Evolutionary conservation across 2,888 invertebrate species (phyloP).

Genomic region (Leptura quadrifasciata): DNA sequence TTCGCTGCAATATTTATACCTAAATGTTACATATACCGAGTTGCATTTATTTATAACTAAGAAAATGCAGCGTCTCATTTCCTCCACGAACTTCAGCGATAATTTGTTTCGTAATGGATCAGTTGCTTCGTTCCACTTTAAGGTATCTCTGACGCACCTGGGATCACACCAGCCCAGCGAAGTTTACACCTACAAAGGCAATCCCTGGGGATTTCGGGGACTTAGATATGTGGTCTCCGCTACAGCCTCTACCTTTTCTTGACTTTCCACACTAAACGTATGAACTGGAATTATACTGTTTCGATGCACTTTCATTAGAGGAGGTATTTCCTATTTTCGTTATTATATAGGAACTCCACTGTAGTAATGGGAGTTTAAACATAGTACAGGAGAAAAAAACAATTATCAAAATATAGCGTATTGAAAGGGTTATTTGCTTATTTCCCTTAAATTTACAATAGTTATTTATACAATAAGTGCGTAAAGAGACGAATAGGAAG

Average conservation of each 20-base stretch:
- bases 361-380: too few relatives aligned
- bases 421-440: too few relatives aligned
- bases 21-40: not conserved
- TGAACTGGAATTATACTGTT: constrained; percentile 29
- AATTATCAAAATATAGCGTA: too few relatives aligned
- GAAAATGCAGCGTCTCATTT: not conserved
- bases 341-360: not conserved
- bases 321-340: constrained; percentile 10
- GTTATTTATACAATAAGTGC: too few relatives aligned
- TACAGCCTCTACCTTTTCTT: constrained; percentile 40
- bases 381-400: too few relatives aligned
- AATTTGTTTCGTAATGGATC: constrained; percentile 61
- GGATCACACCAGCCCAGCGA: constrained; percentile 50
- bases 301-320: constrained; percentile 24
- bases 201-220: constrained; percentile 49
- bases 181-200: constrained; percentile 52
- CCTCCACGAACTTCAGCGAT: constrained; percentile 51
- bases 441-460: too few relatives aligned
- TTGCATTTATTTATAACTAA: not conserved
- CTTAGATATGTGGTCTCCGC: constrained; percentile 40
- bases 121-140: constrained; percentile 64
- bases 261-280: constrained; percentile 19
- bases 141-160: constrained; percentile 64
- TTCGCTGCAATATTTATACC: too few relatives aligned
- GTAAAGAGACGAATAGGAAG: too few relatives aligned